Percentiles rank a stretch among this genome's conserved stretches.
Conservation (phyloP, 2,113 vertebrate species). For the Holacanthus passer region DNA sequence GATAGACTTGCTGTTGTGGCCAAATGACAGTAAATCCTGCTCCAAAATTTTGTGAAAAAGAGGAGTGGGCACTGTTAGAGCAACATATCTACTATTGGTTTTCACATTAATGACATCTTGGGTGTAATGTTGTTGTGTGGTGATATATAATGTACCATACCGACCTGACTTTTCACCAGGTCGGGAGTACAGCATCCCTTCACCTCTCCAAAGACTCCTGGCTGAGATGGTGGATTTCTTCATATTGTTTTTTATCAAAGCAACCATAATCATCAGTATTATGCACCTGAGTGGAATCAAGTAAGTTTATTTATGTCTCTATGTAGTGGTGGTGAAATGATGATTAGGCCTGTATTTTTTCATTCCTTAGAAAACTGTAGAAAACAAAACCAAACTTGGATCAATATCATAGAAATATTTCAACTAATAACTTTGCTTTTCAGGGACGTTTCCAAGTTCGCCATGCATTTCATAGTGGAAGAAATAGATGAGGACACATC, state of each 20-base stretch:
- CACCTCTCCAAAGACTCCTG: conserved; percentile 94
- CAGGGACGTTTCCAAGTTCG: conserved; percentile 98
- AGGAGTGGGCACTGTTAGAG: background rate
- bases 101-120: too few species aligned
- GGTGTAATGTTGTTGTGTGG: background rate
- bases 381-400: background rate
- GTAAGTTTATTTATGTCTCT: conserved; percentile 85
- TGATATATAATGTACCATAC: too few species aligned
- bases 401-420: background rate
- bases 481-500: conserved; percentile 99
- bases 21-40: background rate
- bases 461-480: conserved; percentile 99
- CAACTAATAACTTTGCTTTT: conserved; percentile 32
- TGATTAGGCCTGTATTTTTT: background rate
- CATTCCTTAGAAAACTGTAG: background rate
- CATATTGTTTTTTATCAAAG: conserved; percentile 98
- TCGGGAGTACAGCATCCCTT: conserved; percentile 94
- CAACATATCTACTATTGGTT: too few species aligned
- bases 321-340: background rate
- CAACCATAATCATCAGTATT: conserved; percentile 95
- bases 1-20: background rate
- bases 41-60: background rate
- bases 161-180: conserved; percentile 78
- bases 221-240: conserved; percentile 99
- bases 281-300: conserved; percentile 98